These are phyloP conservation scores for Dryobates pubescens DNA, from an alignment of 2,797 vertebrate genomes.

Conservation along the genomic window DNA sequence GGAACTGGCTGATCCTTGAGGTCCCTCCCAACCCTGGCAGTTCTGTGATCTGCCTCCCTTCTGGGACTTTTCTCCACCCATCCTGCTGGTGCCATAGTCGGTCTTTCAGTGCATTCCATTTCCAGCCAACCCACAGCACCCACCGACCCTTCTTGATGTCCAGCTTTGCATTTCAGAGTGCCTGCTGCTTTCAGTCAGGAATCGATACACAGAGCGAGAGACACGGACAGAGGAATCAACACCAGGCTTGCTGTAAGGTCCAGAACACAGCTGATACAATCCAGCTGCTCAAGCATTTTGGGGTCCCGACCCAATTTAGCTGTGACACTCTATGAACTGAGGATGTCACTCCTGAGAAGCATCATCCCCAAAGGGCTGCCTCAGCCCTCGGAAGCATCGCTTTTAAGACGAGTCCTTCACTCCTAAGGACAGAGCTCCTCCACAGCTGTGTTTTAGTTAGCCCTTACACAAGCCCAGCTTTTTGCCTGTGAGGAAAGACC, in stretches of 20 bases:
- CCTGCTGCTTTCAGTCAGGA: constrained; percentile 63
- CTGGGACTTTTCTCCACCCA: not conserved
- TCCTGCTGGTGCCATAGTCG: fast-evolving
- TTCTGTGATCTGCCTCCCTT: not conserved
- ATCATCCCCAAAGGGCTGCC: not conserved
- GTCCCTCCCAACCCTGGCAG: not conserved
- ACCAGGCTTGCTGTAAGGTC: constrained; percentile 36
- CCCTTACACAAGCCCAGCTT: constrained; percentile 64
- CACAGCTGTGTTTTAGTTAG: not conserved
- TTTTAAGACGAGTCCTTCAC: not conserved
- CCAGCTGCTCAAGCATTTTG: not conserved
- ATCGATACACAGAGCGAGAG: not conserved
- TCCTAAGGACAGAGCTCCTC: not conserved
- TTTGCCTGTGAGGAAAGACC: constrained; percentile 62
- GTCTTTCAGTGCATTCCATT: not conserved
- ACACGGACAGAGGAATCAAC: not conserved
- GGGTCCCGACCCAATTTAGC: not conserved
- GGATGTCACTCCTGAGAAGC: not conserved
- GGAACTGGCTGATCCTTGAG: no score
- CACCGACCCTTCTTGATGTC: not conserved
- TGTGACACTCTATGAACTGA: not conserved
- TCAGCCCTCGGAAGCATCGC: not conserved
- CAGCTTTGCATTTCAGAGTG: constrained; percentile 64
- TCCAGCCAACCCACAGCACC: not conserved
- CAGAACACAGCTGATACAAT: not conserved